Percentiles rank a stretch among this genome's conserved stretches.
phyloP scores from a whole-genome alignment of 2,888 invertebrate genomes.

The Drosophila algonquin region DNA sequence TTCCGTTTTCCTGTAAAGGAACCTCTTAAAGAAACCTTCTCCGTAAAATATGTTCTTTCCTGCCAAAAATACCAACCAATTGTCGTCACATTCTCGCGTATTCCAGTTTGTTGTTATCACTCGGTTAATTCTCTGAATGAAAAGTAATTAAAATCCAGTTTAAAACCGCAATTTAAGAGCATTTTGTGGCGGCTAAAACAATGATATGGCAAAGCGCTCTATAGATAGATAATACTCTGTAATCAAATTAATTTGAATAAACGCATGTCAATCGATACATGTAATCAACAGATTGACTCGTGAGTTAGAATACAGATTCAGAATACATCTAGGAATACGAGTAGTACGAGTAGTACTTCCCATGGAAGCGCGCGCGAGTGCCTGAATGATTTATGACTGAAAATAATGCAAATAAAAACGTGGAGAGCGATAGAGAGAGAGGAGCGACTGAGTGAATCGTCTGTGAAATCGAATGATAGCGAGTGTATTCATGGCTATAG shows the following conservation, averaged over 20 bases:
- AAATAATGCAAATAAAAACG: slow-evolving; percentile 19
- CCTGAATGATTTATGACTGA: slow-evolving; percentile 45
- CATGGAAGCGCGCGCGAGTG: slow-evolving; percentile 12
- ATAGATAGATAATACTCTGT: slow-evolving; percentile 20
- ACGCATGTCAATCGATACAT: slow-evolving; percentile 62
- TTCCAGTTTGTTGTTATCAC: slow-evolving; percentile 2
- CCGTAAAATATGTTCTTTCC: background rate
- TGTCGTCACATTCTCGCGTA: slow-evolving; percentile 9
- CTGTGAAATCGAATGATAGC: slow-evolving; percentile 45
- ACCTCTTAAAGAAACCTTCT: too few species aligned
- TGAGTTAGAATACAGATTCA: slow-evolving; percentile 15
- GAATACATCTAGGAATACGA: background rate
- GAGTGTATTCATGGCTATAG: slow-evolving; percentile 72
- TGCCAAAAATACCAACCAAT: background rate
- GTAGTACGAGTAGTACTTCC: background rate
- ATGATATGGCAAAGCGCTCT: slow-evolving; percentile 23
- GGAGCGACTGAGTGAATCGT: slow-evolving; percentile 2
- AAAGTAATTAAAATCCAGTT: slow-evolving; percentile 11
- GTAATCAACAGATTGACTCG: slow-evolving; percentile 29
- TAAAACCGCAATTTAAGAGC: slow-evolving; percentile 13
- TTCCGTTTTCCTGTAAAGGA: too few species aligned
- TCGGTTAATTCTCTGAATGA: background rate
- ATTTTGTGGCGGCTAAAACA: slow-evolving; percentile 17
- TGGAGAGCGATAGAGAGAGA: slow-evolving; percentile 29
- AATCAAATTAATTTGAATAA: slow-evolving; percentile 59